Evolutionary conservation across 2,888 invertebrate genomes (phyloP).

Genomic region (Thumatha senex): DNA sequence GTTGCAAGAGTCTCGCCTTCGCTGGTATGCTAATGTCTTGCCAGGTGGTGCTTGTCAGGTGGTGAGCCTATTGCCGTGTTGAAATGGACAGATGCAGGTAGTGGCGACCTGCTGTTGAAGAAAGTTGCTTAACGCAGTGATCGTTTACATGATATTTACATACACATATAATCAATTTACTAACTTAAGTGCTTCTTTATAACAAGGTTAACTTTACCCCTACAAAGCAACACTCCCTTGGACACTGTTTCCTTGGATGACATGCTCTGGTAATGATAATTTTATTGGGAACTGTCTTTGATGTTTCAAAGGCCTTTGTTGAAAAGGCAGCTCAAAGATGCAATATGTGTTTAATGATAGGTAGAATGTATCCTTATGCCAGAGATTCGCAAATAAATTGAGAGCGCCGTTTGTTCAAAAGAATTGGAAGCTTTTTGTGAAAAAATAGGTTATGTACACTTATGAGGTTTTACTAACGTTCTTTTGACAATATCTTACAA

Average conservation of each 20-base stretch:
- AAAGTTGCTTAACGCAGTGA: too few species aligned
- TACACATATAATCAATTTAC: too few species aligned
- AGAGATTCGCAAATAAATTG: constrained; percentile 10
- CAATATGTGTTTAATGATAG: constrained; percentile 25
- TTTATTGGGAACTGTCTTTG: constrained; percentile 37
- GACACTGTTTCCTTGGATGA: constrained; percentile 3
- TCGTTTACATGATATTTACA: too few species aligned
- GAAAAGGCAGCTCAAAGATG: constrained; percentile 17
- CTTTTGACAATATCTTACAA: not conserved
- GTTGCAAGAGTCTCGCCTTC: too few species aligned
- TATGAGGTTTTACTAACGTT: not conserved
- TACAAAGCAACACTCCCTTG: too few species aligned
- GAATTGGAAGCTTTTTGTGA: constrained; percentile 4
- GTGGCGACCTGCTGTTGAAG: too few species aligned
- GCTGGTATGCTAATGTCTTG: too few species aligned
- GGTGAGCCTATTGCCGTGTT: too few species aligned
- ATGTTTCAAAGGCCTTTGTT: constrained; percentile 18
- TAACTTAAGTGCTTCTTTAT: too few species aligned
- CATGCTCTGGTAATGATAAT: constrained; percentile 31
- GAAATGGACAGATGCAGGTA: too few species aligned
- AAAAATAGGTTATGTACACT: not conserved
- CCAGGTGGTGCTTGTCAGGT: too few species aligned
- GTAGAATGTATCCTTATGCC: constrained; percentile 21
- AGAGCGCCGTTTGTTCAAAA: constrained; percentile 3
- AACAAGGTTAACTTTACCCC: too few species aligned